These are phyloP conservation scores for Scaptomyza caliginosa DNA, from an alignment of 2,888 invertebrate species.

Conservation along the genomic window DNA sequence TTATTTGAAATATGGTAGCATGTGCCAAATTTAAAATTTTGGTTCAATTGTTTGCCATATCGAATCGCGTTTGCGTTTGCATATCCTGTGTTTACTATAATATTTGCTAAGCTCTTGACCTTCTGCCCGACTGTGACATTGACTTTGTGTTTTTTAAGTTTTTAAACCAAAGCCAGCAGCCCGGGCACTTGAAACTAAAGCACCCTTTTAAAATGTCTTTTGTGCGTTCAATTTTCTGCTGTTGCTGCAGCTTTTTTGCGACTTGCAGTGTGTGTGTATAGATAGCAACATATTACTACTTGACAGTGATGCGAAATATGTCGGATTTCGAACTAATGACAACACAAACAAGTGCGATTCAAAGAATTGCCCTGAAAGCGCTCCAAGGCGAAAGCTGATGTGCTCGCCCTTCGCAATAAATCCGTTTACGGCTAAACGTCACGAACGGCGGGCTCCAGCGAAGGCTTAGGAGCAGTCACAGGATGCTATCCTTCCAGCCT, in stretches of 20 bases:
- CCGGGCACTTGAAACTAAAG: conserved; percentile 38
- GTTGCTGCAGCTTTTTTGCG: conserved; percentile 16
- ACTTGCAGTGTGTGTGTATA: conserved; percentile 3
- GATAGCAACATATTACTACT: too few relatives aligned
- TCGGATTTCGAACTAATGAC: conserved; percentile 67
- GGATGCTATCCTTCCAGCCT: conserved; percentile 7
- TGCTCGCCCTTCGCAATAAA: conserved; percentile 49
- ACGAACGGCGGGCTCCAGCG: conserved; percentile 24
- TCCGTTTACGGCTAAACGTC: conserved; percentile 71
- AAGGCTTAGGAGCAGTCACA: not conserved
- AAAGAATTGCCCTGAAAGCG: conserved; percentile 55
- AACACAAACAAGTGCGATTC: conserved; percentile 63
- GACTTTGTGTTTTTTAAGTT: conserved; percentile 50
- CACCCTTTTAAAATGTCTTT: conserved; percentile 49
- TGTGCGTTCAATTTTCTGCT: conserved; percentile 41
- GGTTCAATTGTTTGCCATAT: not conserved
- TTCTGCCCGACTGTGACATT: conserved; percentile 49
- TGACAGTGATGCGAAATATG: conserved; percentile 34
- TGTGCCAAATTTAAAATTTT: not conserved
- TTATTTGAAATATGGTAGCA: not conserved
- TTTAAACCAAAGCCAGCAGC: conserved; percentile 31
- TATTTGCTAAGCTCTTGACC: conserved; percentile 49
- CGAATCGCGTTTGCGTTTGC: conserved; percentile 4
- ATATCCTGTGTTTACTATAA: conserved; percentile 1
- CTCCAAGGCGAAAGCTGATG: conserved; percentile 57